phyloP scores from a whole-genome alignment of 2,113 vertebrate genomes.

The Rhynchomys soricoides region DNA sequence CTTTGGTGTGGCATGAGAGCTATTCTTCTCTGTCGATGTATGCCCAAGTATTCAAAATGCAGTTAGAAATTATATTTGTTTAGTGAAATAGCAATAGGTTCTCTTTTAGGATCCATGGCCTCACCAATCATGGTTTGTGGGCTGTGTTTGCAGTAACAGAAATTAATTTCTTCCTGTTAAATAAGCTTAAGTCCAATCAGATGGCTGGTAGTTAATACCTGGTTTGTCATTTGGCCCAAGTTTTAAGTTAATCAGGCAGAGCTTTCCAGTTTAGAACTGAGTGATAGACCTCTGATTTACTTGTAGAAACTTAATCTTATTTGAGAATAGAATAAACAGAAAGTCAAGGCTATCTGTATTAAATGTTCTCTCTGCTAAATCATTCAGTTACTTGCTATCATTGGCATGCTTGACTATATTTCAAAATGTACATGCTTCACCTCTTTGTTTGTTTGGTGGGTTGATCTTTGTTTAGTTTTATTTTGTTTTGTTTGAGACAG shows the following conservation, averaged over 20 bases:
- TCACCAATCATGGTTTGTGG: not conserved
- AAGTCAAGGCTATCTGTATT: not conserved
- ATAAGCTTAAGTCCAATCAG: not conserved
- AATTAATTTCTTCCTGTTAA: not conserved
- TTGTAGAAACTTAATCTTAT: not conserved
- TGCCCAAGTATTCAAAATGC: not conserved
- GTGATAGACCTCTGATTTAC: not conserved
- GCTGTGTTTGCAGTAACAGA: not conserved
- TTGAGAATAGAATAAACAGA: not conserved
- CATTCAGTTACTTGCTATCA: not conserved
- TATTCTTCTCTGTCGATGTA: not conserved
- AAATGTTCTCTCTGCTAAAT: not conserved
- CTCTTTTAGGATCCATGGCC: too few relatives aligned
- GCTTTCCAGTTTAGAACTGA: constrained; percentile 11
- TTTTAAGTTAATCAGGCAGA: not conserved
- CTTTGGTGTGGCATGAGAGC: not conserved
- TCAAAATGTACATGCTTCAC: not conserved
- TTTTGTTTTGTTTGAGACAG: too few relatives aligned
- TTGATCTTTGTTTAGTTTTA: too few relatives aligned
- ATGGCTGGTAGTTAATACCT: not conserved
- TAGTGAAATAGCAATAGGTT: not conserved
- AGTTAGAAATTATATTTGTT: not conserved
- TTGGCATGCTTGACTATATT: not conserved
- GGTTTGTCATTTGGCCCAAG: not conserved
- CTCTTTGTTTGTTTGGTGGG: not conserved